These are phyloP conservation scores for Gila orcuttii DNA, from an alignment of 2,113 vertebrate genomes.

Conservation along the genomic window DNA sequence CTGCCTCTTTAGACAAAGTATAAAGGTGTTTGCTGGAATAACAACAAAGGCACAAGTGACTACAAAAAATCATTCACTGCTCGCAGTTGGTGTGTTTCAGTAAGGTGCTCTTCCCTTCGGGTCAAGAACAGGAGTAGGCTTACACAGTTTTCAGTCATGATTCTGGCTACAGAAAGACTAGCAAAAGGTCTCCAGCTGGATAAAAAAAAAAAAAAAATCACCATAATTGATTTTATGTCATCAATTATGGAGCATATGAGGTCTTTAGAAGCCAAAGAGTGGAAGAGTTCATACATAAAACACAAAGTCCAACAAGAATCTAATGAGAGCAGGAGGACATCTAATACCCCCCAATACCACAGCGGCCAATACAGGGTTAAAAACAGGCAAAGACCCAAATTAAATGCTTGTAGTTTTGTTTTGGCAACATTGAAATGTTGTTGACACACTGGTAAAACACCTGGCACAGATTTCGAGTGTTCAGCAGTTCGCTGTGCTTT, in stretches of 20 bases:
- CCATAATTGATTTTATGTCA: background rate
- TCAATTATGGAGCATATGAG: background rate
- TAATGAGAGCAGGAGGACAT: conserved; percentile 19
- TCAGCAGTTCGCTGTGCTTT: conserved; percentile 8
- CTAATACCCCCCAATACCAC: background rate
- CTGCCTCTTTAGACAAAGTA: conserved; percentile 25
- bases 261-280: conserved; percentile 15
- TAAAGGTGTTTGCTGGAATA: conserved; percentile 45
- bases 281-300: conserved; percentile 15
- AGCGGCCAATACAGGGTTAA: conserved; percentile 30
- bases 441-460: conserved; percentile 35
- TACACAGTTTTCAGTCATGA: conserved; percentile 23
- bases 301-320: conserved; percentile 32
- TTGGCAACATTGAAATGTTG: conserved; percentile 47
- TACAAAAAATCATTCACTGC: conserved; percentile 24
- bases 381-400: conserved; percentile 33
- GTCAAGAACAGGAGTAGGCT: conserved; percentile 17
- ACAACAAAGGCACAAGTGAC: conserved; percentile 43
- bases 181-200: conserved; percentile 30
- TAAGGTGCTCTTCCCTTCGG: conserved; percentile 44
- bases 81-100: conserved; percentile 30
- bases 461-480: conserved; percentile 38
- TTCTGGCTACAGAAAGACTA: conserved; percentile 39
- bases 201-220: conserved; percentile 15
- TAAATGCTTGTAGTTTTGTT: conserved; percentile 41